Percentiles rank a stretch among this genome's conserved stretches.
Conservation (phyloP, 2,113 vertebrate genomes). For the Heterochromis multidens region DNA sequence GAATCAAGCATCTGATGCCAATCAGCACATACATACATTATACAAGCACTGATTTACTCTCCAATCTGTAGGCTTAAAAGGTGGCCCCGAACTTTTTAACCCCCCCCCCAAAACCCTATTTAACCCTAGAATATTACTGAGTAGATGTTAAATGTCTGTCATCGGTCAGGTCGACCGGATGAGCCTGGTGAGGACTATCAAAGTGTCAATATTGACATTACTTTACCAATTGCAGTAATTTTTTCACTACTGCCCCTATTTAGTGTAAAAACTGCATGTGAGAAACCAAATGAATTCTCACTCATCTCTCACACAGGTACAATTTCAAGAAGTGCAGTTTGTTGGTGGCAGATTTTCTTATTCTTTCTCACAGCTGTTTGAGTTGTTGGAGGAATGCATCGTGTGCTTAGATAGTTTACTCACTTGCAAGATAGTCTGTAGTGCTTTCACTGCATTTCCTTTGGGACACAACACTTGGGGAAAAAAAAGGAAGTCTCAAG, state of each 20-base stretch:
- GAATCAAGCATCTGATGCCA: neutral
- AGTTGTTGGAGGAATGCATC: constrained; percentile 48
- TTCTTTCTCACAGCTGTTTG: constrained; percentile 37
- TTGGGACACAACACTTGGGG: constrained; percentile 65
- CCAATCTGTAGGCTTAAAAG: neutral
- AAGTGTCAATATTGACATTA: constrained; percentile 55
- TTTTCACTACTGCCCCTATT: constrained; percentile 1
- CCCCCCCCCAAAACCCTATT: no score
- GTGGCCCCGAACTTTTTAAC: no score
- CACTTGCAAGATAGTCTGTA: constrained; percentile 57
- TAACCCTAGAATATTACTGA: constrained; percentile 11
- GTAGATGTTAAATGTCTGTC: constrained; percentile 36
- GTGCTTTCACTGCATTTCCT: constrained; percentile 65
- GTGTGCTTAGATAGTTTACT: constrained; percentile 54
- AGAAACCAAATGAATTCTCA: neutral
- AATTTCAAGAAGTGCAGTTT: constrained; percentile 32
- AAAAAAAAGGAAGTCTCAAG: constrained; percentile 54
- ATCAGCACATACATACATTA: neutral
- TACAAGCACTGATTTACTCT: neutral
- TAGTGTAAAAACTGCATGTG: neutral
- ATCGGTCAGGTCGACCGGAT: neutral
- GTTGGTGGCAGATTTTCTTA: constrained; percentile 22
- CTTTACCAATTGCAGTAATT: constrained; percentile 9
- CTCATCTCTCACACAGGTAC: neutral
- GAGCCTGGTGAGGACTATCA: constrained; percentile 20